Evolutionary conservation across 2,113 vertebrate genomes (phyloP), one percentile per base, ranked within the genome.

Genomic region (Rhea americana): DNA sequence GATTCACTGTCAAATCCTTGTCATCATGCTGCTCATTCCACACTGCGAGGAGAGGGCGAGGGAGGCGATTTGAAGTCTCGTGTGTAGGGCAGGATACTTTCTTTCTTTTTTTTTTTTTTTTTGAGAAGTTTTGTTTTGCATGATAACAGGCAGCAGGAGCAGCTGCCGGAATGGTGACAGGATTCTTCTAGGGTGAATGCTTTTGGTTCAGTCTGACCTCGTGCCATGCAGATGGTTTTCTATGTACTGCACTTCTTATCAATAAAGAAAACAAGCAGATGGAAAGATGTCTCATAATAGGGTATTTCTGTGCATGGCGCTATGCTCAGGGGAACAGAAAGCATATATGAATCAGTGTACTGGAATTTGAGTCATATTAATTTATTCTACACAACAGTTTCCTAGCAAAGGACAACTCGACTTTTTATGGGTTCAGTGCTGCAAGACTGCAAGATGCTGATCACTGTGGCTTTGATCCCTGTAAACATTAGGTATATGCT

Each of bases 181-280:
- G 35, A 43, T 61, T 63, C 72, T 91, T 85, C 50, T 72, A 35
- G 37, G 9, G 13, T 93, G 93, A 91, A 91, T 59, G 22, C 22
- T 78, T 94, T 74, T 83, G 24, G 48, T 97, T 96, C 41, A 37
- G n/a, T 65, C 59, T 83, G 58, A 85, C 51, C 5, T 95, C 26
- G 90, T 91, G 62, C 2, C 7, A 26, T 63, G 45, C 35, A 79
- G 62, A 41, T 90, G 13, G 25, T 82, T 96, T 94, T 95, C 80
- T 88, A 56, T 51, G 70, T 72, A 66, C 19, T 67, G 11, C 50
- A 41, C 28, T 89, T 91, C 39, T 91, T 92, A 89, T 59, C 70
- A 68, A 43, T 73, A 91, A 92, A 89, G 82, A 66, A 93, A 96
- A 80, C 37, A 58, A 94, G 77, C 61, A 78, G 73, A 50, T 82